Conservation (phyloP, 2,797 vertebrate species). For the Enteromius fasciolatus region DNA sequence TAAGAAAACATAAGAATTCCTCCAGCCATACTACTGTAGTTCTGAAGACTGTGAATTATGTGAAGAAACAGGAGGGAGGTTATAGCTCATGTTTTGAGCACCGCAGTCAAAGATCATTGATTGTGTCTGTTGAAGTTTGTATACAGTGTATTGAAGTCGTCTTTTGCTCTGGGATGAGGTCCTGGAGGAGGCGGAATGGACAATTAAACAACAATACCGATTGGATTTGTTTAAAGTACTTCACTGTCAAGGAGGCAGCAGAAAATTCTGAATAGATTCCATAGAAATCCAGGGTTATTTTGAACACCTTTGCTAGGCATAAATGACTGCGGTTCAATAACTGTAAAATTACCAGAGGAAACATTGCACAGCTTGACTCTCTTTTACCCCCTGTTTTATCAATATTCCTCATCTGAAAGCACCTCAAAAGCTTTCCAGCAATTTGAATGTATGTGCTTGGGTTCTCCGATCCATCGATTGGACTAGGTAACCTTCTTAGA, state of each 20-base stretch:
- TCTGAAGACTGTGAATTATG: slow-evolving; percentile 13
- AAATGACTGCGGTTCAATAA: slow-evolving; percentile 6
- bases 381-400: slow-evolving; percentile 3
- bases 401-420: slow-evolving; percentile 9
- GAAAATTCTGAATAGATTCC: slow-evolving; percentile 19
- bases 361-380: slow-evolving; percentile 23
- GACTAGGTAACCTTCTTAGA: not conserved
- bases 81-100: slow-evolving; percentile 34
- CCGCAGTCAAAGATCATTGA: slow-evolving; percentile 29
- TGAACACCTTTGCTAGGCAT: not conserved
- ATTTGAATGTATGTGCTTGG: slow-evolving; percentile 1
- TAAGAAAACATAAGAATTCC: slow-evolving; percentile 26
- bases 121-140: slow-evolving; percentile 24
- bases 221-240: slow-evolving; percentile 27
- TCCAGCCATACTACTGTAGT: not conserved
- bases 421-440: not conserved
- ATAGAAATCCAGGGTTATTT: slow-evolving; percentile 23
- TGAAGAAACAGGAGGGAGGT: slow-evolving; percentile 18
- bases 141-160: slow-evolving; percentile 11
- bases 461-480: not conserved
- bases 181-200: slow-evolving; percentile 6
- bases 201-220: slow-evolving; percentile 30
- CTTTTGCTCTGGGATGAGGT: slow-evolving; percentile 35
- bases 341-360: slow-evolving; percentile 9
- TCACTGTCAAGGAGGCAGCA: slow-evolving; percentile 6